These are phyloP conservation scores for Bathynomus jamesi DNA, from an alignment of 1,140 invertebrate genomes.

Conservation along the genomic window DNA sequence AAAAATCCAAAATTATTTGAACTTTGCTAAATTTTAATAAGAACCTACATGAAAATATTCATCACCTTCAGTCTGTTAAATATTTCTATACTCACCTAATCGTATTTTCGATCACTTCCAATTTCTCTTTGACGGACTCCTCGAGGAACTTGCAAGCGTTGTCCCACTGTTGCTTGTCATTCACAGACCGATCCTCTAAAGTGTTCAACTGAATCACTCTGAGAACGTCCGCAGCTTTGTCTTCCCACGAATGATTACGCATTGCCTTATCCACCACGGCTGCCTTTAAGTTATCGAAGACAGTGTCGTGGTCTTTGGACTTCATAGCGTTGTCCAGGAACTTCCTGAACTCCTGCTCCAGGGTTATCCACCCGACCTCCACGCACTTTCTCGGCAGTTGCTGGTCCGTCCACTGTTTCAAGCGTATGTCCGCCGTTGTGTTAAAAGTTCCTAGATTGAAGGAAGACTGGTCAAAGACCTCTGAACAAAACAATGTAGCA, in stretches of 20 bases:
- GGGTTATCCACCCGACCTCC: conserved; percentile 77
- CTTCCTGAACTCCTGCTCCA: conserved; percentile 72
- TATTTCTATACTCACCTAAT: too few relatives aligned
- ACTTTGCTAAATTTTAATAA: too few relatives aligned
- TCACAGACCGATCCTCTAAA: conserved; percentile 83
- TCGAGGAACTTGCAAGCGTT: conserved; percentile 83
- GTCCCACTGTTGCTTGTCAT: conserved; percentile 91
- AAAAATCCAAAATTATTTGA: too few relatives aligned
- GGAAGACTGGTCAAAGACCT: background rate
- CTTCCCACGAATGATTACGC: conserved; percentile 83
- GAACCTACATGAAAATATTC: too few relatives aligned
- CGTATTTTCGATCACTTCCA: conserved; percentile 42
- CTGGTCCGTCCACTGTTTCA: conserved; percentile 91
- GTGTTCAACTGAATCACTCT: conserved; percentile 91
- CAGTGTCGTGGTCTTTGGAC: conserved; percentile 68
- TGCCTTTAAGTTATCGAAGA: conserved; percentile 83
- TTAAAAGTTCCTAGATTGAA: conserved; percentile 72
- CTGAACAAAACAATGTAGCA: too few relatives aligned
- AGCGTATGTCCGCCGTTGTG: conserved; percentile 90
- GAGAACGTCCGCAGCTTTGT: conserved; percentile 68
- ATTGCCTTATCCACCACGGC: conserved; percentile 81
- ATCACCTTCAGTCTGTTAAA: too few relatives aligned
- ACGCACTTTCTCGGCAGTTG: conserved; percentile 76
- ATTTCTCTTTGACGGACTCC: conserved; percentile 65
- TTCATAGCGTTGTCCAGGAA: conserved; percentile 66